phyloP scores from a whole-genome alignment of 2,888 invertebrate species.

The Mongoloraphidia duomilia region DNA sequence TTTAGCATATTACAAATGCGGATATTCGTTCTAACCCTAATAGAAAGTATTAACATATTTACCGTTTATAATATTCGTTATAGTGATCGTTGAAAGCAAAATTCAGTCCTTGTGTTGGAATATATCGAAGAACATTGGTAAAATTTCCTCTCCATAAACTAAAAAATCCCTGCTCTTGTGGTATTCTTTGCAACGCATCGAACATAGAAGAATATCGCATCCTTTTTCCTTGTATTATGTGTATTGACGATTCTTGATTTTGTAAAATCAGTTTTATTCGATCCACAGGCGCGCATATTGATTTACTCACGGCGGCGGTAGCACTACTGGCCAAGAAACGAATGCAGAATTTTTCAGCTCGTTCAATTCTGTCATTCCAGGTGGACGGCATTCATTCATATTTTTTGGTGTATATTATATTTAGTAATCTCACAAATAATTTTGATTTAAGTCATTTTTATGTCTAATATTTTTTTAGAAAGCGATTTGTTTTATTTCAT shows the following conservation, averaged over 20 bases:
- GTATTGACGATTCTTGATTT: constrained; percentile 14
- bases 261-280: constrained; percentile 16
- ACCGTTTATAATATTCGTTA: too few species aligned
- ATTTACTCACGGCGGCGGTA: constrained; percentile 14
- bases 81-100: not conserved
- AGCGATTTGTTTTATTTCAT: too few species aligned
- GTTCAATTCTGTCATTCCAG: too few species aligned
- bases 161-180: constrained; percentile 12
- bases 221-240: constrained; percentile 13
- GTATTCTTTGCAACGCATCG: constrained; percentile 12
- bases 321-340: constrained; percentile 10
- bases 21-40: too few species aligned
- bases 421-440: too few species aligned
- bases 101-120: not conserved
- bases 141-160: not conserved
- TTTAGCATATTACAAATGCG: too few species aligned
- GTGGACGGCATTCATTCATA: too few species aligned
- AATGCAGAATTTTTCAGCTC: not conserved
- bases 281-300: constrained; percentile 14
- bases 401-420: too few species aligned
- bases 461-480: too few species aligned
- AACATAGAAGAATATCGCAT: constrained; percentile 10
- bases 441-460: too few species aligned
- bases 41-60: too few species aligned
- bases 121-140: not conserved